A percentile compares a stretch with the other conserved stretches of the same genome.
These are phyloP conservation scores for Rhynchophorus ferrugineus DNA, from an alignment of 1,140 invertebrate species.

Conservation along the genomic window DNA sequence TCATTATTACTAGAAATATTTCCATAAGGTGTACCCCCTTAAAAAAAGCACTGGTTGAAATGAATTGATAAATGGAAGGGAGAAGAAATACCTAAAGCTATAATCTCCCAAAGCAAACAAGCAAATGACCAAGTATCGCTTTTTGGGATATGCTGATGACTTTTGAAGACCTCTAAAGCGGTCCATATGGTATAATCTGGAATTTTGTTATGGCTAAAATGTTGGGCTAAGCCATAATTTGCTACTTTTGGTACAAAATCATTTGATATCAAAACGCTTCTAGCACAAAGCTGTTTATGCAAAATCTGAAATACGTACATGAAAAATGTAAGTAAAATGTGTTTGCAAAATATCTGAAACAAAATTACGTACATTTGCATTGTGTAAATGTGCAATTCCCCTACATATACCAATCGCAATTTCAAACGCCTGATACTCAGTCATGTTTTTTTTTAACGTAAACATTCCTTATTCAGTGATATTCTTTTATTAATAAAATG, in stretches of 20 bases:
- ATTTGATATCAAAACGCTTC: constrained; percentile 58
- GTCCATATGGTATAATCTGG: constrained; percentile 69
- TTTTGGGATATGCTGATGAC: constrained; percentile 55
- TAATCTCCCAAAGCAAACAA: constrained; percentile 73
- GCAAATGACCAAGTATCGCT: constrained; percentile 80
- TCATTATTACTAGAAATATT: constrained; percentile 59
- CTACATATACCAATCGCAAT: constrained; percentile 50
- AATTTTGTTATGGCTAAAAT: constrained; percentile 40
- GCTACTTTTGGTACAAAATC: constrained; percentile 60
- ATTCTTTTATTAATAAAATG: too few species aligned
- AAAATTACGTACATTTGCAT: constrained; percentile 40
- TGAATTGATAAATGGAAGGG: neutral
- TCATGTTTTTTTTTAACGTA: too few species aligned
- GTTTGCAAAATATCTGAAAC: too few species aligned
- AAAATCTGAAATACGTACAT: constrained; percentile 50
- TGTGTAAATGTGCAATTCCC: constrained; percentile 59
- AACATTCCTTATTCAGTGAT: too few species aligned
- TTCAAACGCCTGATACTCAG: constrained; percentile 52
- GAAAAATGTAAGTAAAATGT: neutral
- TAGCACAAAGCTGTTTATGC: constrained; percentile 63
- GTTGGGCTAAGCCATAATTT: constrained; percentile 56
- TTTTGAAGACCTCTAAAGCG: constrained; percentile 64
- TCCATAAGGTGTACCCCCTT: constrained; percentile 68
- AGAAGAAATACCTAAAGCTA: constrained; percentile 53
- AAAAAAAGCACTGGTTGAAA: constrained; percentile 7